Conservation (phyloP, 2,888 invertebrate species). For the Eulithis prunata region DNA sequence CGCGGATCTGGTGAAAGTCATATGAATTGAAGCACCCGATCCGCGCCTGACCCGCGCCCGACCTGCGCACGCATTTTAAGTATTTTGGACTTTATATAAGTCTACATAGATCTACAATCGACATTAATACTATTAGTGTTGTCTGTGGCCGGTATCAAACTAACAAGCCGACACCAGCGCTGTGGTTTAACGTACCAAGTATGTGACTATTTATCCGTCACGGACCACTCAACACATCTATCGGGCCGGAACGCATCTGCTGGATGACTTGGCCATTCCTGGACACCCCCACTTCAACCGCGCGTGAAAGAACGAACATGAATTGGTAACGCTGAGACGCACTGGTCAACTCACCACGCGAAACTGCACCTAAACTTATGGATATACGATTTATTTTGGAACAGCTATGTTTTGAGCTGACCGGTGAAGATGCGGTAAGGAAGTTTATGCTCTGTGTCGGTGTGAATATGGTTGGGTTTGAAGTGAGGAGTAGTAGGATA, state of each 20-base stretch:
- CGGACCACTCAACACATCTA: conserved; percentile 55
- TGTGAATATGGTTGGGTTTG: conserved; percentile 43
- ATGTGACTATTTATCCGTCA: conserved; percentile 38
- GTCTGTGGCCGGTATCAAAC: not conserved
- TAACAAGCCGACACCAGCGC: conserved; percentile 12
- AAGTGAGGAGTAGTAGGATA: conserved; percentile 41
- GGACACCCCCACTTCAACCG: conserved; percentile 62
- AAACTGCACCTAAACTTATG: conserved; percentile 41
- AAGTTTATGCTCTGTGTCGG: not conserved
- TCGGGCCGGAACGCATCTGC: conserved; percentile 76
- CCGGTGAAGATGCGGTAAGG: not conserved
- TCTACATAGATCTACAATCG: too few relatives aligned
- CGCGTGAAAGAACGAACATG: conserved; percentile 66
- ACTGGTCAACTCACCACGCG: conserved; percentile 32
- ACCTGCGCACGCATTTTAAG: too few relatives aligned
- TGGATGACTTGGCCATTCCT: conserved; percentile 68
- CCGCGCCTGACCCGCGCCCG: too few relatives aligned
- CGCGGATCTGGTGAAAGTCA: too few relatives aligned
- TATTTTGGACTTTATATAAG: too few relatives aligned
- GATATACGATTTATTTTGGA: conserved; percentile 31
- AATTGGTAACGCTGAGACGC: conserved; percentile 64
- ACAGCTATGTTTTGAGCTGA: not conserved
- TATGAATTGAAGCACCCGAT: too few relatives aligned
- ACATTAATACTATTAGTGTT: too few relatives aligned
- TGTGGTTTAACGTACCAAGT: conserved; percentile 34